Evolutionary conservation across 1,140 invertebrate genomes (phyloP).

Genomic region (Drosophila arizonae): DNA sequence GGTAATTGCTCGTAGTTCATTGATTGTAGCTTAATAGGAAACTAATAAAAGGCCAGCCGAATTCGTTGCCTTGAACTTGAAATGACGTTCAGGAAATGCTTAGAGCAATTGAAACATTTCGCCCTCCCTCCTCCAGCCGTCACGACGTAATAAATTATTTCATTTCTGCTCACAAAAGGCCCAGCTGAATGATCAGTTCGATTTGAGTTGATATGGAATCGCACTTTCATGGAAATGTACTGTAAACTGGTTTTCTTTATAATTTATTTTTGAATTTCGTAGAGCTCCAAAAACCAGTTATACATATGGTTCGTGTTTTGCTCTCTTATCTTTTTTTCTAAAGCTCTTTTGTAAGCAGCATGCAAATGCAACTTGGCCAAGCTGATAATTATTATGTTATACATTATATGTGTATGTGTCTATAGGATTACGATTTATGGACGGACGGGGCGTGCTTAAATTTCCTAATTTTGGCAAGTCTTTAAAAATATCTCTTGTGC

Average conservation of each 20-base stretch:
- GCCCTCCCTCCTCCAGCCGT: background rate
- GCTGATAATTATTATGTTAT: slow-evolving; percentile 49
- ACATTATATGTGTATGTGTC: slow-evolving; percentile 2
- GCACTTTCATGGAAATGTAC: slow-evolving; percentile 54
- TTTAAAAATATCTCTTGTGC: background rate
- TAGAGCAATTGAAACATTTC: slow-evolving; percentile 30
- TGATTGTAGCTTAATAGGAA: slow-evolving; percentile 15
- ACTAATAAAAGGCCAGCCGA: background rate
- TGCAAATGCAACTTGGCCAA: slow-evolving; percentile 58
- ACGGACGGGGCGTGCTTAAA: slow-evolving; percentile 40
- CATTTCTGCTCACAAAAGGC: slow-evolving; percentile 18
- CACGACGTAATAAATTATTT: slow-evolving; percentile 19
- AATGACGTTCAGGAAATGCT: slow-evolving; percentile 36
- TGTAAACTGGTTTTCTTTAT: slow-evolving; percentile 59
- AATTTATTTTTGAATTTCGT: slow-evolving; percentile 35
- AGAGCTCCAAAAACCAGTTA: slow-evolving; percentile 59
- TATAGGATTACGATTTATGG: slow-evolving; percentile 47
- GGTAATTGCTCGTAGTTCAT: background rate
- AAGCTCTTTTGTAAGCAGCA: slow-evolving; percentile 54
- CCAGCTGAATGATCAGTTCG: slow-evolving; percentile 14
- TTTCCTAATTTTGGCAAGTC: slow-evolving; percentile 17
- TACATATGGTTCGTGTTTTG: slow-evolving; percentile 16
- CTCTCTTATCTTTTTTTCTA: slow-evolving; percentile 37
- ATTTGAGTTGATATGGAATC: slow-evolving; percentile 19
- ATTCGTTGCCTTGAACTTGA: slow-evolving; percentile 46